These are phyloP conservation scores for Candoia aspera DNA, from an alignment of 2,113 vertebrate species.

Conservation along the genomic window DNA sequence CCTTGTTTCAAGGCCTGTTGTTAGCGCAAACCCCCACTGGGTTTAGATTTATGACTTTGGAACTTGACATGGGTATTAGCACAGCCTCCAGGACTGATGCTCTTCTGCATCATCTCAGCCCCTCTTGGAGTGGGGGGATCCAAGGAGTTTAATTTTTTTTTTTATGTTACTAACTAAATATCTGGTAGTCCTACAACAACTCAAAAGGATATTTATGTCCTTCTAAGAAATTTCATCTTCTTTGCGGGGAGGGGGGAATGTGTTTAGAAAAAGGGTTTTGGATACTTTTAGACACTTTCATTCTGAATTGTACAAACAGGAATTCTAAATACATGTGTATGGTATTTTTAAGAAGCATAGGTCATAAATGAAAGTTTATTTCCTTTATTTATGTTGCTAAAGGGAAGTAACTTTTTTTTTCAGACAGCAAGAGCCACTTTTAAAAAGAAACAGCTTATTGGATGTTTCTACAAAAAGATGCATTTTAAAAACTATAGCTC, in stretches of 20 bases:
- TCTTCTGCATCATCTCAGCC: background rate
- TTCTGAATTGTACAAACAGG: background rate
- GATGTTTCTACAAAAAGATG: background rate
- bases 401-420: background rate
- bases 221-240: background rate
- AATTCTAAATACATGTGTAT: background rate
- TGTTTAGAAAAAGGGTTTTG: background rate
- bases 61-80: background rate
- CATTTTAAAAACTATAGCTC: background rate
- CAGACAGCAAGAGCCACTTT: background rate
- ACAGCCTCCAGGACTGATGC: background rate
- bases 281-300: background rate
- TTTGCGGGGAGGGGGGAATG: background rate
- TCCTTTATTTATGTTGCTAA: background rate
- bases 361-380: background rate
- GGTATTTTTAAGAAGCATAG: too few species aligned
- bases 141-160: background rate
- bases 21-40: background rate
- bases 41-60: background rate
- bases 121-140: background rate
- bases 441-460: background rate
- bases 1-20: background rate
- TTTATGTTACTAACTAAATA: background rate
- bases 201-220: background rate
- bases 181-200: background rate